Evolutionary conservation across 2,888 invertebrate species (phyloP), one percentile per base, ranked within the genome.

Genomic region (Homarus gammarus): DNA sequence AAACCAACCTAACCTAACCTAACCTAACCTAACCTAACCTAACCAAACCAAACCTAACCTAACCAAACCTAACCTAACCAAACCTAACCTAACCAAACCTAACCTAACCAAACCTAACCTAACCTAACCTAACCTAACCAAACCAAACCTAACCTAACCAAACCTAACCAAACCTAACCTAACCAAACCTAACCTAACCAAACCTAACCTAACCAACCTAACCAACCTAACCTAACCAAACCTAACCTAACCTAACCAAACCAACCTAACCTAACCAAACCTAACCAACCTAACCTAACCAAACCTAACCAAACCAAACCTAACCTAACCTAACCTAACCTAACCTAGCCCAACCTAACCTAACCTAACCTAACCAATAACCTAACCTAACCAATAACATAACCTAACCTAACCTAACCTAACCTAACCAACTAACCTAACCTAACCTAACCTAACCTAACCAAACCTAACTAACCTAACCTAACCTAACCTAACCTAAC

Each of bases 331-430:
- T 56, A 56, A 22, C 22, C 56, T 56, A 56, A 22, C 56, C 56
- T 56, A 56, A 68, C 68, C 68, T 68, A 68, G 68, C 68, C 68
- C 10, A 68, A 31, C 68, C 68, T 68, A 68, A 68, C 68, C 68
- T 10, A 68, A 68, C 68, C 68, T 10, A n/a, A 31, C 68, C 68
- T 68, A 68, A 68, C 68, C 68, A n/a, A n/a, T 68, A 68, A 68
- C 68, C 68, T 10, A 68, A 31, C 68, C 68, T 68, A 68, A 68
- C 68, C 68, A 10, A n/a, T n/a, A n/a, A n/a, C n/a, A n/a, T n/a
- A 68, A 68, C 56, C 56, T 56, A 56, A 56, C 56, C 56, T 56
- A 56, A 56, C 56, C 56, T 56, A 56, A 56, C 56, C 56, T 56
- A 56, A 56, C 56, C 56, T 56, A 56, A 56, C 56, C 56, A 12